Evolutionary conservation across 2,797 vertebrate species (phyloP), one percentile per base, ranked within the genome.

Genomic region (Hyperoplus immaculatus): DNA sequence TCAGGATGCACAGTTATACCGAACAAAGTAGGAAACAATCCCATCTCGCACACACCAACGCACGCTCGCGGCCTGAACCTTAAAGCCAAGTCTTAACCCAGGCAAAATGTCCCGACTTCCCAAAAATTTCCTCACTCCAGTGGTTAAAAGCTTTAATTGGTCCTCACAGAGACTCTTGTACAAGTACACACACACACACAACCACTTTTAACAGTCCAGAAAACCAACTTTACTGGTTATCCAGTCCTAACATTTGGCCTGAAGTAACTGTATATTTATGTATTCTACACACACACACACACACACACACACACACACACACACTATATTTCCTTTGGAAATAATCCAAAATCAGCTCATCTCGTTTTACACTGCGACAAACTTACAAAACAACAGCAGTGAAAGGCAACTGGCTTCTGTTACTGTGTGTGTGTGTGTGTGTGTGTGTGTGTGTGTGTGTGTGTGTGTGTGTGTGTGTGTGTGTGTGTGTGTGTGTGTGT

Each of bases 361-460:
- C 74, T 94, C 88, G 81, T 45, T 41, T 94, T 93, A 90, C 86
- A 15, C 51, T 71, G 70, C 70, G 69, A 78, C 75, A 87, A 65
- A 59, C 47, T 81, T 83, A 88, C 75, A 88, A 90, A 92, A 91
- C 82, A 82, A 75, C 73, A 77, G 55, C 68, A 83, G 79, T 86
- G 89, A 93, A 92, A 87, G 82, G 81, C 72, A 78, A 55, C 50
- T 76, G 87, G 88, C 54, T 87, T 85, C 77, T 81, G 41, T 92
- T 91, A 88, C 86, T 55, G 63, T 59, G 11, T 83, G 77, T 82
- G 75, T 53, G 45, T 78, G 75, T 78, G 70, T 65, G 69, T 75
- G n/a, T n/a, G n/a, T n/a, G n/a, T n/a, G n/a, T n/a, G n/a, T n/a
- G n/a, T n/a, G n/a, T n/a, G n/a, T n/a, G n/a, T n/a, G n/a, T n/a